Base-by-base conservation (phyloP, 2,113 vertebrate species). In the Caretta caretta region DNA sequence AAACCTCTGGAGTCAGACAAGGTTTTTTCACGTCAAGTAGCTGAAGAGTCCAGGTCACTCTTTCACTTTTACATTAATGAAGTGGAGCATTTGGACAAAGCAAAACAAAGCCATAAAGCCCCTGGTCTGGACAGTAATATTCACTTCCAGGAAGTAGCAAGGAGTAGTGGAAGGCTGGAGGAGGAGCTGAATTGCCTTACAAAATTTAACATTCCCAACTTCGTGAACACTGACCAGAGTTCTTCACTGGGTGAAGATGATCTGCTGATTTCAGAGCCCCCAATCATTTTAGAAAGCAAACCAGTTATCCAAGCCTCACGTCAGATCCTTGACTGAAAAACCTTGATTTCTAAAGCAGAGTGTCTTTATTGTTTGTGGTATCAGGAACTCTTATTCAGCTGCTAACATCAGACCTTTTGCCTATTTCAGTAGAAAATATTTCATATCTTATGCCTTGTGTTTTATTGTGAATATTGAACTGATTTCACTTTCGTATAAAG, bases 191-290 rank as follows among this genome's bases (percentile, higher is more conserved):
- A 95, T 46, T 98, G 98, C 89, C 97, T 99, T 62, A 97, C 98
- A 79, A 98, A 99, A 90, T 99, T 99, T 93, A 99, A 99, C 97
- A 99, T 99, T 93, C 99, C 99, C 5, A 99, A 99, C 93, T 99
- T 99, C 46, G 98, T 99, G 96, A 99, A 98, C 96, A 98, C 99
- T 6, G 99, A 99, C 89, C 99, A 98, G 79, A 98, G 97, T 87
- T 99, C 99, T 84, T 98, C 98, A 0, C 96, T 99, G 48, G 98
- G 98, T 31, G 99, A 99, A 46, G 99, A 99, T 6, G 98, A 99
- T 83, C 97, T 99, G 89, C 98, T 99, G 87, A 98, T 99, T 85
- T 98, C 98, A 1, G 98, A 99, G 84, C 98, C 98, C 6, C 98
- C 98, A 11, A 94, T 98, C 91, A 93, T 98, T 95, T 96, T 98